A percentile compares a stretch with the other conserved stretches of the same genome.
These are phyloP conservation scores for Bellardia bayeri DNA, from an alignment of 2,888 invertebrate species.

Conservation along the genomic window DNA sequence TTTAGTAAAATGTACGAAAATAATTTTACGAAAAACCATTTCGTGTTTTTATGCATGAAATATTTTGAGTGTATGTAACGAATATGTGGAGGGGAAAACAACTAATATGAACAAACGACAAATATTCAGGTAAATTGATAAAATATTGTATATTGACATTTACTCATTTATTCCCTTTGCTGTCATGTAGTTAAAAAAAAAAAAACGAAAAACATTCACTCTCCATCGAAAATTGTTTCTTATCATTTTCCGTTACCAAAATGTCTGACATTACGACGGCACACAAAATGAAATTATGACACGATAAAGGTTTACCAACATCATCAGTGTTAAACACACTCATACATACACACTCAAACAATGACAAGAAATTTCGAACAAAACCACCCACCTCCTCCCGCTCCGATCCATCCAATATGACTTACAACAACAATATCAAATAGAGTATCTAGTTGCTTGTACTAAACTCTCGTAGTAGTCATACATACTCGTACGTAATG, in stretches of 20 bases:
- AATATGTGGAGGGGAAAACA: not conserved
- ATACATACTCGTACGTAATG: not conserved
- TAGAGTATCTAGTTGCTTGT: not conserved
- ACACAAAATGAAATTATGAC: slow-evolving; percentile 56
- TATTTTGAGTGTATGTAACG: too few species aligned
- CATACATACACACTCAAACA: slow-evolving; percentile 16
- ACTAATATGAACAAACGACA: slow-evolving; percentile 35
- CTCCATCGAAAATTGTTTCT: slow-evolving; percentile 54
- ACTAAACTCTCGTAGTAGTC: not conserved
- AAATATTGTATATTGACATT: slow-evolving; percentile 55
- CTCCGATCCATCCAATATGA: not conserved
- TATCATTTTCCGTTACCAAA: slow-evolving; percentile 68
- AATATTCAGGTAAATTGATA: slow-evolving; percentile 65
- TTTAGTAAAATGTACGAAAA: too few species aligned
- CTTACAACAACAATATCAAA: not conserved
- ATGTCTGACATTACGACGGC: slow-evolving; percentile 62
- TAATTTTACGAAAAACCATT: too few species aligned
- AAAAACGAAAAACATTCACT: not conserved
- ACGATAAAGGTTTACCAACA: slow-evolving; percentile 51
- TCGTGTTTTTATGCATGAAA: too few species aligned
- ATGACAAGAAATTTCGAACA: slow-evolving; percentile 2
- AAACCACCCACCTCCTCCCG: not conserved
- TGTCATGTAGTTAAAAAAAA: not conserved
- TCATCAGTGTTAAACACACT: slow-evolving; percentile 10
- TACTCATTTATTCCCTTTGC: not conserved